Evolutionary conservation across 2,888 invertebrate genomes (phyloP).

Genomic region (Mechanitis mazaeus): DNA sequence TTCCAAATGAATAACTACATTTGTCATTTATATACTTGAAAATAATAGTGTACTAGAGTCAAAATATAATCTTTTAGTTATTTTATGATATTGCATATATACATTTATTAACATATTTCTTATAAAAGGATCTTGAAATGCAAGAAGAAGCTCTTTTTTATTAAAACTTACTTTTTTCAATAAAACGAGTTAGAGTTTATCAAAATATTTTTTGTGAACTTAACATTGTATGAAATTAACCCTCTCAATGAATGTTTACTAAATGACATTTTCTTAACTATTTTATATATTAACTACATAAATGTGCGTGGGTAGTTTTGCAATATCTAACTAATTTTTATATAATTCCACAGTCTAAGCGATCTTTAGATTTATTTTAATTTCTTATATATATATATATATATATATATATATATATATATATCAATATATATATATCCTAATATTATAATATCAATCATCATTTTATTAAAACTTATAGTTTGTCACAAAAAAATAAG

Average conservation of each 20-base stretch:
- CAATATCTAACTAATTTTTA: constrained; percentile 43
- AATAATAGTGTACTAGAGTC: constrained; percentile 14
- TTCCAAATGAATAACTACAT: constrained; percentile 8
- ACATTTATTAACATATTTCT: too few relatives aligned
- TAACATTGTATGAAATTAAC: too few relatives aligned
- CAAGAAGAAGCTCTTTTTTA: too few relatives aligned
- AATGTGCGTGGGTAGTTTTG: constrained; percentile 58
- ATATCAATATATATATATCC: constrained; percentile 9
- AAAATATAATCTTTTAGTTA: too few relatives aligned
- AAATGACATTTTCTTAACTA: too few relatives aligned
- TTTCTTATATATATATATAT: constrained; percentile 17
- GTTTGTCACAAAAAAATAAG: constrained; percentile 11
- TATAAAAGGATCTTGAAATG: too few relatives aligned
- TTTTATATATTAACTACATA: constrained; percentile 28
- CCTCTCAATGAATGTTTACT: too few relatives aligned
- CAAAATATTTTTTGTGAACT: too few relatives aligned
- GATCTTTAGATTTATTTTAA: constrained; percentile 33
- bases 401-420: constrained; percentile 20
- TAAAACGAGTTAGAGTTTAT: too few relatives aligned
- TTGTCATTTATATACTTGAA: constrained; percentile 22
- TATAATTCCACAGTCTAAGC: constrained; percentile 50
- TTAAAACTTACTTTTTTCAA: too few relatives aligned
- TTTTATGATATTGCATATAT: too few relatives aligned
- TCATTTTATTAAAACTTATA: constrained; percentile 11
- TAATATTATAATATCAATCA: constrained; percentile 13